Evolutionary conservation across 2,797 vertebrate genomes (phyloP).

Genomic region (Acanthurus leucopareius): DNA sequence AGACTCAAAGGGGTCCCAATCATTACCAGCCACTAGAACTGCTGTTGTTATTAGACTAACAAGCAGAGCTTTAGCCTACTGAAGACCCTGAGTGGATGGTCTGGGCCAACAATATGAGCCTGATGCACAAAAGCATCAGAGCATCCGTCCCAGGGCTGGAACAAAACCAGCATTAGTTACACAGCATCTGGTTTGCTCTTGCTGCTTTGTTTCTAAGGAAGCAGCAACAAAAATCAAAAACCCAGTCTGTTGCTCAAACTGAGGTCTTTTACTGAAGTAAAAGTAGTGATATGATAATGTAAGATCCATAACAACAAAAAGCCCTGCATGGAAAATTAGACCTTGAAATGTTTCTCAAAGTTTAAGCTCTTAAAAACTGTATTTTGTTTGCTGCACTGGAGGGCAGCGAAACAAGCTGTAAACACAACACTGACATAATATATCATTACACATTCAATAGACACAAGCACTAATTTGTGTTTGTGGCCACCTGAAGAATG

Average conservation of each 20-base stretch:
- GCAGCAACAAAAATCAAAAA: conserved; percentile 10
- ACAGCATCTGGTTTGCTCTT: conserved; percentile 35
- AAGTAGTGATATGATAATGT: background rate
- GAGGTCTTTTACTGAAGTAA: conserved; percentile 2
- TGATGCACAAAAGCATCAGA: conserved; percentile 46
- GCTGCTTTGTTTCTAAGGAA: conserved; percentile 32
- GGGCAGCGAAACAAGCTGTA: background rate
- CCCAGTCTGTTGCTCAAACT: background rate
- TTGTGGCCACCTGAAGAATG: background rate
- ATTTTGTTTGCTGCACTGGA: background rate
- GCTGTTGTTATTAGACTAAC: conserved; percentile 65
- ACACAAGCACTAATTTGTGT: background rate
- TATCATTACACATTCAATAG: background rate
- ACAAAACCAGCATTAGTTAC: conserved; percentile 43
- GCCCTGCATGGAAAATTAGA: background rate
- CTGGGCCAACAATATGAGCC: conserved; percentile 30
- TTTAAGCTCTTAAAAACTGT: conserved; percentile 1
- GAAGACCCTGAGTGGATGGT: conserved; percentile 42
- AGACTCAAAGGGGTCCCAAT: conserved; percentile 48
- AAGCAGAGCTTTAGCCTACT: conserved; percentile 41
- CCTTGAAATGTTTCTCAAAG: background rate
- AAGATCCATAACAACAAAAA: background rate
- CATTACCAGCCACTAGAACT: conserved; percentile 51
- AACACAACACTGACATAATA: background rate
- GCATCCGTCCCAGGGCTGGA: conserved; percentile 22